Conservation (phyloP, 2,113 vertebrate genomes). For the Chaetodon trifascialis region DNA sequence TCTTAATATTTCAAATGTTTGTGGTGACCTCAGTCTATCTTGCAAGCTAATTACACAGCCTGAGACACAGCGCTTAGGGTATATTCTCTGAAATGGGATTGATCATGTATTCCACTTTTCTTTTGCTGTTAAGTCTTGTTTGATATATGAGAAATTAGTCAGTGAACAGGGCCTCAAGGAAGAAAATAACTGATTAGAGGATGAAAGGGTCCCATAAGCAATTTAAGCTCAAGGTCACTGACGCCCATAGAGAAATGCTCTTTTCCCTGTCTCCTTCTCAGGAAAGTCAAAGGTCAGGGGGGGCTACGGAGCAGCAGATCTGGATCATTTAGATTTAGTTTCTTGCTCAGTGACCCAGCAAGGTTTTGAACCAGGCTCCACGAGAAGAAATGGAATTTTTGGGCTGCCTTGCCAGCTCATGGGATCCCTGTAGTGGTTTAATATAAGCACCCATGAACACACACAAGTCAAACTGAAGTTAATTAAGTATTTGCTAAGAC, state of each 20-base stretch:
- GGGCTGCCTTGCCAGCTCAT: not conserved
- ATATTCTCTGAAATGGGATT: not conserved
- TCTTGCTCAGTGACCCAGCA: not conserved
- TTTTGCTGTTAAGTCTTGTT: not conserved
- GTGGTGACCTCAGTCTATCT: slow-evolving; percentile 28
- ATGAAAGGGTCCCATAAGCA: not conserved
- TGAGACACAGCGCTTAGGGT: not conserved
- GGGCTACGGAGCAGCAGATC: not conserved
- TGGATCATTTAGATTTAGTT: not conserved
- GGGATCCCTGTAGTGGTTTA: not conserved
- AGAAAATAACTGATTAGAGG: not conserved
- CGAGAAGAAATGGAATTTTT: not conserved
- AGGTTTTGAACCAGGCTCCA: not conserved
- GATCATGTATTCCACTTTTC: not conserved
- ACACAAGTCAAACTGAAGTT: too few relatives aligned
- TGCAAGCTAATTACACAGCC: slow-evolving; percentile 5
- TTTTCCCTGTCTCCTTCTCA: not conserved
- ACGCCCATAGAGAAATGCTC: not conserved
- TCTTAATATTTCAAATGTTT: slow-evolving; percentile 35
- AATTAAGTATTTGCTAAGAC: too few relatives aligned
- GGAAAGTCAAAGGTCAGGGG: slow-evolving; percentile 9
- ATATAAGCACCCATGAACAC: not conserved
- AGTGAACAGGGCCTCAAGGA: not conserved
- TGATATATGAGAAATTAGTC: not conserved
- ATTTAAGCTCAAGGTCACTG: slow-evolving; percentile 19